Evolutionary conservation across 2,113 vertebrate genomes (phyloP), one percentile per base, ranked within the genome.

Genomic region (Carassius auratus): DNA sequence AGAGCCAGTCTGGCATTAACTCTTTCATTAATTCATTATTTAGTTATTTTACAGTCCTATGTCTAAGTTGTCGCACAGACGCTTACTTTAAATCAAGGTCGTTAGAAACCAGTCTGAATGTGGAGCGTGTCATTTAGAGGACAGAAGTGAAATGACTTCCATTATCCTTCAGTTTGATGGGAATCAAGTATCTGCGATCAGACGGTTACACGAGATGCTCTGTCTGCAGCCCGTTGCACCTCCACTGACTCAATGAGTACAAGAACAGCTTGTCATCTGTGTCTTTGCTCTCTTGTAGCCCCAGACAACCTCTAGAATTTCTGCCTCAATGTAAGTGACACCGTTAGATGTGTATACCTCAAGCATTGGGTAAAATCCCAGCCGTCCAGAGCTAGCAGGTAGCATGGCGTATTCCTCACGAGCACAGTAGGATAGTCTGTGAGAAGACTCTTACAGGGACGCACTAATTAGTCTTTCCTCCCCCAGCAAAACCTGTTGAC

Each of bases 401-500:
- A 55, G n/a, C 48, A 17, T 76, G 48, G 23, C 1, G 45, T 76
- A 23, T 76, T 76, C 23, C 13, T 17, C 45, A 1, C 3, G 3
- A 76, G 33, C 68, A 21, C 68, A 21, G 76, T 77, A 77, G 26
- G 30, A 36, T 59, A 59, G 17, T 79, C 57, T 62, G 14, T 45
- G 55, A 42, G 19, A 76, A 36, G 69, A 61, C 19, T 45, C 19
- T 7, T 30, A 2, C 3, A 88, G 61, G 19, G 13, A 19, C 30
- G 8, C 17, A n/a, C 23, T 79, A 48, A 66, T 68, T 76, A 36
- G 8, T 71, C 23, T 2, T 8, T 78, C 30, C 62, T 84, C 48
- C 88, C 57, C 0, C 93, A 99, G 98, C 98, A 99, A 99, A 99
- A 96, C 92, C 94, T 99, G 57, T 94, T 99, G 95, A 98, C 98